A percentile compares a stretch with the other conserved stretches of the same genome.
phyloP scores from a whole-genome alignment of 1,140 invertebrate genomes.

The Heliconius melpomene region DNA sequence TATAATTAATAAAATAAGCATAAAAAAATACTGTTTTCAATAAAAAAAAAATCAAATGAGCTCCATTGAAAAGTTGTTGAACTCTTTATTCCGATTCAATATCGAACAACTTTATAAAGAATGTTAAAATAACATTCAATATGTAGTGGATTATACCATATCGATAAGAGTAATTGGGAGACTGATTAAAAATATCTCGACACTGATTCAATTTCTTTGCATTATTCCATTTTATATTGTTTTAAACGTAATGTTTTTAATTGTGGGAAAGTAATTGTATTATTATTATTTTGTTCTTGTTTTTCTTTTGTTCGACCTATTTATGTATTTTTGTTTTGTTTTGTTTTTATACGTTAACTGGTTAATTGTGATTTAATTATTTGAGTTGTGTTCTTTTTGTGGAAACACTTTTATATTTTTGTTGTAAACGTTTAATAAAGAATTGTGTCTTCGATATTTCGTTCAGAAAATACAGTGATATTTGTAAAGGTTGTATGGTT shows the following conservation, averaged over 20 bases:
- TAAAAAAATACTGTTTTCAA: neutral
- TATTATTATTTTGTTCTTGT: constrained; percentile 2
- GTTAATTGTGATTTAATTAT: neutral
- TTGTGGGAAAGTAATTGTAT: neutral
- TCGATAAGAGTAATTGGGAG: constrained; percentile 10
- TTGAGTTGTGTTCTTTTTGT: neutral
- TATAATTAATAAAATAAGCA: constrained; percentile 1
- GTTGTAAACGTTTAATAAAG: neutral
- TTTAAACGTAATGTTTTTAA: constrained; percentile 7
- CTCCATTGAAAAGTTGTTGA: constrained; percentile 7
- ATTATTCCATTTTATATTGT: constrained; percentile 13
- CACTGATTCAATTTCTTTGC: constrained; percentile 9
- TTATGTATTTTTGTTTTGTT: neutral
- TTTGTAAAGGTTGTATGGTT: too few species aligned
- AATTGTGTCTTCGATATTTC: neutral
- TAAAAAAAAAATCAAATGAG: neutral
- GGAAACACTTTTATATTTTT: neutral
- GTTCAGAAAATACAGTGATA: too few species aligned
- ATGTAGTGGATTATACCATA: constrained; percentile 7
- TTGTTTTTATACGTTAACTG: neutral
- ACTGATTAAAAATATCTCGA: constrained; percentile 14
- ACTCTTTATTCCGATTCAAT: constrained; percentile 5
- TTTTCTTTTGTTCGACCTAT: constrained; percentile 3
- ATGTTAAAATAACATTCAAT: constrained; percentile 15
- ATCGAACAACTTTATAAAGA: constrained; percentile 11